Conservation (phyloP, 2,797 vertebrate genomes). For the Parambassis ranga region DNA sequence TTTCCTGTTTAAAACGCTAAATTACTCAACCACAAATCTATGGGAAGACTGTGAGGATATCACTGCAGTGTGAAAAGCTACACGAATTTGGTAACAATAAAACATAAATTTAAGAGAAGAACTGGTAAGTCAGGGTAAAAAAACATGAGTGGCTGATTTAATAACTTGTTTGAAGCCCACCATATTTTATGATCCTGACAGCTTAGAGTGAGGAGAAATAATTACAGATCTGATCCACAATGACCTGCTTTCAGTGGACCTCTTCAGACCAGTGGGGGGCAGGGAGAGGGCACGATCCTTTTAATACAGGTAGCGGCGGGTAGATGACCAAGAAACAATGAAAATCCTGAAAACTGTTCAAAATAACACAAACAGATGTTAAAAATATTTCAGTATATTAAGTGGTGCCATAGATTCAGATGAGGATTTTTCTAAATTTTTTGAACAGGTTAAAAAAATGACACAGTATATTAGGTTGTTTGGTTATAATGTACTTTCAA, state of each 20-base stretch:
- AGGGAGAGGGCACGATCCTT: constrained; percentile 24
- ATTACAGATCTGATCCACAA: constrained; percentile 56
- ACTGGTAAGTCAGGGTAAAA: too few relatives aligned
- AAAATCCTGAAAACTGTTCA: constrained; percentile 22
- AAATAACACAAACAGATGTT: constrained; percentile 7
- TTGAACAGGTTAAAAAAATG: too few relatives aligned
- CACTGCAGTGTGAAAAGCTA: background rate
- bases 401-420: background rate
- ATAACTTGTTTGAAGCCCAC: constrained; percentile 28
- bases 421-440: too few relatives aligned
- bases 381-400: background rate
- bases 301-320: constrained; percentile 28
- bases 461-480: too few relatives aligned
- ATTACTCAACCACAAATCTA: background rate
- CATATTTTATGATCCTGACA: constrained; percentile 36
- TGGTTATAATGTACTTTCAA: too few relatives aligned
- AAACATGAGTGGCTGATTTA: background rate
- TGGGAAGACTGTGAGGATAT: background rate
- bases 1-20: background rate
- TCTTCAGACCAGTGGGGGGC: constrained; percentile 46
- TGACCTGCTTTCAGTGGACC: constrained; percentile 51
- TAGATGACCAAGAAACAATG: constrained; percentile 8
- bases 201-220: constrained; percentile 55
- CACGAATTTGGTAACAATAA: background rate
- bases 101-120: too few relatives aligned